Conservation (phyloP, 2,888 invertebrate genomes). For the Phyto melanocephala region DNA sequence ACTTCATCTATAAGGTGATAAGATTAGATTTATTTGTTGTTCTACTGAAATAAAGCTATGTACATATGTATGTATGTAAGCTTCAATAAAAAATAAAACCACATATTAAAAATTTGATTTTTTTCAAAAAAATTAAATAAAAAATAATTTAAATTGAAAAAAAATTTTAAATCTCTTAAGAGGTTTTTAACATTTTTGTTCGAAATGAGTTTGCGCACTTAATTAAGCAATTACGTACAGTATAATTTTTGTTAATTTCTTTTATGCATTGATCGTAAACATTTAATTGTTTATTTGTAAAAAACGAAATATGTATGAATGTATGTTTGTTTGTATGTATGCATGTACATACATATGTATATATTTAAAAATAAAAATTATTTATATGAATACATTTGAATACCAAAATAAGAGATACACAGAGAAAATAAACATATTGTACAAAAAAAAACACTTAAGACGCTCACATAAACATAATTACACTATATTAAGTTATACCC, state of each 20-base stretch:
- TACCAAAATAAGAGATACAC: not conserved
- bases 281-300: constrained; percentile 41
- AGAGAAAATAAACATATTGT: constrained; percentile 61
- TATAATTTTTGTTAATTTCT: constrained; percentile 14
- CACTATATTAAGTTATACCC: constrained; percentile 32
- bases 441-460: constrained; percentile 45
- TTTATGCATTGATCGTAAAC: constrained; percentile 44
- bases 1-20: too few species aligned
- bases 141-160: too few species aligned
- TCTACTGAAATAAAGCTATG: too few species aligned
- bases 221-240: not conserved
- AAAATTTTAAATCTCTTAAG: too few species aligned
- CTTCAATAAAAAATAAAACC: too few species aligned
- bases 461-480: constrained; percentile 57
- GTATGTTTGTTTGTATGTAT: not conserved
- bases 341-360: not conserved
- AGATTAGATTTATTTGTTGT: too few species aligned
- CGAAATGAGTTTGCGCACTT: not conserved
- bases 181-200: too few species aligned
- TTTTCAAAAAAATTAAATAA: too few species aligned
- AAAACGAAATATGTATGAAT: constrained; percentile 20
- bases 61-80: too few species aligned
- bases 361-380: too few species aligned
- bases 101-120: too few species aligned
- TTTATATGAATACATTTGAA: not conserved